A percentile compares a stretch with the other conserved stretches of the same genome.
Conservation (phyloP, 1,140 invertebrate species). For the Drosophila bocki region DNA sequence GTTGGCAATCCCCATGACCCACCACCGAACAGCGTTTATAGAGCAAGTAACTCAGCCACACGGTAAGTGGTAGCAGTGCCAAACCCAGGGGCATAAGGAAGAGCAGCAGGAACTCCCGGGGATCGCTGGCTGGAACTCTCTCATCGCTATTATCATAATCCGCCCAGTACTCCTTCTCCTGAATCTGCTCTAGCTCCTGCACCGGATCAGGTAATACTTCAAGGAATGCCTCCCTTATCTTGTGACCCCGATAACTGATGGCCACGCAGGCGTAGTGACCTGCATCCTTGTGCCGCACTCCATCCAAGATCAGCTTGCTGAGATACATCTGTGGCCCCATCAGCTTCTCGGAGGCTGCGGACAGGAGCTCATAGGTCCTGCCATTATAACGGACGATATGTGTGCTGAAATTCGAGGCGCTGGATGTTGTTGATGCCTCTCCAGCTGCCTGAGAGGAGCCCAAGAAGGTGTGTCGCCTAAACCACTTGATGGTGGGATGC, state of each 20-base stretch:
- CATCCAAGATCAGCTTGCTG: conserved; percentile 78
- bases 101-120: conserved; percentile 64
- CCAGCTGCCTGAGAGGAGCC: conserved; percentile 12
- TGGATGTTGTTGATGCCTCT: conserved; percentile 4
- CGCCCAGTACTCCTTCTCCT: conserved; percentile 64
- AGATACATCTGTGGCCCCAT: conserved; percentile 72
- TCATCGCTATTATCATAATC: conserved; percentile 63
- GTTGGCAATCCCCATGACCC: conserved; percentile 53
- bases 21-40: conserved; percentile 60
- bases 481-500: conserved; percentile 81
- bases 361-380: conserved; percentile 67
- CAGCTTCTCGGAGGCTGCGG: conserved; percentile 64
- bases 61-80: conserved; percentile 67
- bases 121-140: conserved; percentile 46
- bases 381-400: conserved; percentile 77
- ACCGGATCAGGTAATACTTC: conserved; percentile 40
- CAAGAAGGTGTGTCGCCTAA: conserved; percentile 43
- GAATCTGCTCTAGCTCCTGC: not conserved
- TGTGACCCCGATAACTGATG: conserved; percentile 75
- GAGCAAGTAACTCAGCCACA: conserved; percentile 70
- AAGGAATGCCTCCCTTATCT: conserved; percentile 74
- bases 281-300: conserved; percentile 59
- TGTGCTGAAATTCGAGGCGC: conserved; percentile 59
- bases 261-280: conserved; percentile 80
- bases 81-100: conserved; percentile 79